These are phyloP conservation scores for Heliconius hortense DNA, from an alignment of 2,888 invertebrate genomes.

Conservation along the genomic window DNA sequence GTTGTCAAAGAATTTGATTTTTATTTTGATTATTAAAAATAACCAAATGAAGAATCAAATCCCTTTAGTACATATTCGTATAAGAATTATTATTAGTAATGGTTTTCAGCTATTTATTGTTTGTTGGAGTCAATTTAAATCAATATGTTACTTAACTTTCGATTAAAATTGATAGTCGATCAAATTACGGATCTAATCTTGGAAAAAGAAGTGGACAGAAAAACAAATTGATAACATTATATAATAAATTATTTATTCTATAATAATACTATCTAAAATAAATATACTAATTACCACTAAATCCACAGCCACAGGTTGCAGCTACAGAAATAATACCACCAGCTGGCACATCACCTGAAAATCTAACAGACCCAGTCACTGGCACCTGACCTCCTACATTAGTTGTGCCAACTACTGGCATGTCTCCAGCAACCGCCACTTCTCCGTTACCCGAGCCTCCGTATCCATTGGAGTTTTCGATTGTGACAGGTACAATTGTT, in stretches of 20 bases:
- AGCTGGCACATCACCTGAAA: constrained; percentile 50
- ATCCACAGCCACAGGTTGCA: constrained; percentile 47
- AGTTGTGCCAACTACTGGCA: constrained; percentile 49
- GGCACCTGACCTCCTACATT: constrained; percentile 52
- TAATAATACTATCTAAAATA: neutral
- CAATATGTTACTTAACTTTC: no score
- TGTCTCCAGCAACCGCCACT: constrained; percentile 45
- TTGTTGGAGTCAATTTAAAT: no score
- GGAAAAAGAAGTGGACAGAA: neutral
- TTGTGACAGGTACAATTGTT: neutral
- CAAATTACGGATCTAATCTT: neutral
- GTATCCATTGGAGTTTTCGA: constrained; percentile 35
- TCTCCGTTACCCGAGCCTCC: constrained; percentile 48
- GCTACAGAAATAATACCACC: constrained; percentile 49
- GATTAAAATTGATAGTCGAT: no score
- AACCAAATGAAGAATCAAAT: no score
- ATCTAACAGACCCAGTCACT: constrained; percentile 51
- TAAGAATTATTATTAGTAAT: no score
- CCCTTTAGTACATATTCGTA: no score
- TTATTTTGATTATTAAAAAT: no score
- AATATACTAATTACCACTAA: neutral
- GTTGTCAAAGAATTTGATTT: no score
- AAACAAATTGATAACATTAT: neutral
- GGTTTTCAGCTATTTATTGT: no score
- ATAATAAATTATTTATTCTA: constrained; percentile 7